phyloP scores from a whole-genome alignment of 1,140 invertebrate genomes.

The Drosophila persimilis region DNA sequence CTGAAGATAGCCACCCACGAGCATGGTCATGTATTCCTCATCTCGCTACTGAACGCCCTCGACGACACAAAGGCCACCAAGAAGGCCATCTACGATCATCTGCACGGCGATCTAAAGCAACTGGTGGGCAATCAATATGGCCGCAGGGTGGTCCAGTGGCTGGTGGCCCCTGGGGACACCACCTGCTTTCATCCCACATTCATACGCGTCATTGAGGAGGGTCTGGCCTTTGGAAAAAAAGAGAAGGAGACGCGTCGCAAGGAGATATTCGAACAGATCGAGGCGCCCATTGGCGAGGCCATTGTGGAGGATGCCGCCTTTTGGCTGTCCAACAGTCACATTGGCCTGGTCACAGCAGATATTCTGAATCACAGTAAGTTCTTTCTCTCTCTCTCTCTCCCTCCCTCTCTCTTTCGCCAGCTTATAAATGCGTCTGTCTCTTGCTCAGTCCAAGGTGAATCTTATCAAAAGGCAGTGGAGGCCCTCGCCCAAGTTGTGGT shows the following conservation, averaged over 20 bases:
- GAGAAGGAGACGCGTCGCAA: conserved; percentile 87
- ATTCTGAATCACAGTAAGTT: conserved; percentile 86
- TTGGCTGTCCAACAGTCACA: conserved; percentile 88
- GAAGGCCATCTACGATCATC: conserved; percentile 90
- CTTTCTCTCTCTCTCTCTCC: not conserved
- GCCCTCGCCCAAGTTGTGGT: conserved; percentile 84
- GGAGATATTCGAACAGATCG: conserved; percentile 89
- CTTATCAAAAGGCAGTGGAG: conserved; percentile 82
- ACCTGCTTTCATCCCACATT: conserved; percentile 90
- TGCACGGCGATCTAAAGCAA: conserved; percentile 88
- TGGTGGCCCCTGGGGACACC: conserved; percentile 91
- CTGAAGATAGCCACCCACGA: conserved; percentile 92
- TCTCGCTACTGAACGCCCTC: conserved; percentile 94
- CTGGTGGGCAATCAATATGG: conserved; percentile 90
- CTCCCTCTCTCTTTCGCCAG: not conserved
- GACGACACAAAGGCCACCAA: conserved; percentile 96
- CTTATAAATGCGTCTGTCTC: not conserved
- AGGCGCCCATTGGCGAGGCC: conserved; percentile 86
- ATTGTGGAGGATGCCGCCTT: conserved; percentile 86
- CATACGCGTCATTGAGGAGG: conserved; percentile 88
- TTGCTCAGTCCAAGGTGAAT: conserved; percentile 56
- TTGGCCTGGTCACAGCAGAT: conserved; percentile 88
- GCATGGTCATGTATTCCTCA: conserved; percentile 91
- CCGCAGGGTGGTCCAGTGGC: conserved; percentile 90
- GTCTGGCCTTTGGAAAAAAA: conserved; percentile 92